phyloP scores from a whole-genome alignment of 2,888 invertebrate genomes.

The Priocnemis perturbator region DNA sequence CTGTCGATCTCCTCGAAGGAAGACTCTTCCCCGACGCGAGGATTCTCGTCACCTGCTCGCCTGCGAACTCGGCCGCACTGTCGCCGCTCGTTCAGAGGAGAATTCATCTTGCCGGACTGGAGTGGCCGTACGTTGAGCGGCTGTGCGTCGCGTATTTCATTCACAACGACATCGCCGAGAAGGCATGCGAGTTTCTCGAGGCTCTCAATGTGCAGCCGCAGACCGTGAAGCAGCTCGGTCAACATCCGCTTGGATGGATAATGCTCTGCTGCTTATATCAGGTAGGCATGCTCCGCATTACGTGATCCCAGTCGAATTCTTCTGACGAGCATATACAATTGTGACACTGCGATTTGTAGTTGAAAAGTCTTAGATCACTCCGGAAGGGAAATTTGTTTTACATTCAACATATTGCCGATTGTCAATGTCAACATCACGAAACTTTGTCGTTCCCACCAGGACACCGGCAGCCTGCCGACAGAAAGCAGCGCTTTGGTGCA shows the following conservation, averaged over 20 bases:
- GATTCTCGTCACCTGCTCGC: conserved; percentile 77
- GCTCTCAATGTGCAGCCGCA: conserved; percentile 73
- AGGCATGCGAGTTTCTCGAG: conserved; percentile 72
- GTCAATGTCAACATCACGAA: background rate
- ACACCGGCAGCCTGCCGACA: conserved; percentile 66
- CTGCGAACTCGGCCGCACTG: conserved; percentile 71
- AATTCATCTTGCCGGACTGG: conserved; percentile 76
- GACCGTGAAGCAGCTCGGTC: conserved; percentile 73
- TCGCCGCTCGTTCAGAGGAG: conserved; percentile 76
- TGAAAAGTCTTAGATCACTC: no score
- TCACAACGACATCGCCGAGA: conserved; percentile 73
- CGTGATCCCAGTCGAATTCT: no score
- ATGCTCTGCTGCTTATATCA: conserved; percentile 77
- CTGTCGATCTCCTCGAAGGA: conserved; percentile 77
- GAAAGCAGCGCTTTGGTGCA: conserved; percentile 72
- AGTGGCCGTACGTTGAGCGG: conserved; percentile 76
- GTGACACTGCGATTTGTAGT: no score
- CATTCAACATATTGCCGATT: no score
- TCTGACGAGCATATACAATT: no score
- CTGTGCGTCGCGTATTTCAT: conserved; percentile 76
- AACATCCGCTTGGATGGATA: conserved; percentile 77
- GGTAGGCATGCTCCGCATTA: conserved; percentile 58
- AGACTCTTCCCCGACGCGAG: conserved; percentile 77
- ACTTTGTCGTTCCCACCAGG: conserved; percentile 40
- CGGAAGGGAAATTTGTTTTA: no score